Base-by-base conservation (phyloP, 2,888 invertebrate genomes). In the Eristalinus aeneus region DNA sequence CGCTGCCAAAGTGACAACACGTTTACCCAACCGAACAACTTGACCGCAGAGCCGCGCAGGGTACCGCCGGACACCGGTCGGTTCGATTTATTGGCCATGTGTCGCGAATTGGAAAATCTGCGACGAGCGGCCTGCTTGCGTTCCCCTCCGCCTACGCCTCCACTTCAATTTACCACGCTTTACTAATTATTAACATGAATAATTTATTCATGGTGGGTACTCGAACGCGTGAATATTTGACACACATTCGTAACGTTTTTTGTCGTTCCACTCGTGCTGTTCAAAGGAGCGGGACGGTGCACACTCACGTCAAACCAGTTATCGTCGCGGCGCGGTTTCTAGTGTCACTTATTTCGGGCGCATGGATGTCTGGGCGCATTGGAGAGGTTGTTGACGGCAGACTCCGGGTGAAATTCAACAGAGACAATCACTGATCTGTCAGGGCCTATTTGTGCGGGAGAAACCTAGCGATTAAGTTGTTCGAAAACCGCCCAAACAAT, bases 161-260 rank as follows among this genome's bases (percentile, higher is more conserved):
- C 69, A 83, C 74, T 79, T 83, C 72, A 83, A 74, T 73, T 78
- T 78, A 83, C 72, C 78, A 65, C 74, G 79, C 83, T 83, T 71
- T 74, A 74, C 79, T 83, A 79, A 83, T 83, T 83, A 69, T 83
- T 74, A 83, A 53, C 64, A 78, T 68, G 68, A 74, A 77, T 69
- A 72, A 82, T 74, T 79, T 79, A 79, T 74, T 79, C 61, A 11
- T 61, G 27, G 32, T 20, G 56, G 54, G 54, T n/a, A 32, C 68
- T 46, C 16, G 67, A 53, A 53, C 46, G 68, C 54, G 68, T n/a
- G 22, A 46, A 10, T 64, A 54, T 65, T 73, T 79, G 78, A 73
- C 78, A 79, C 60, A 78, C 78, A 72, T 78, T 73, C 32, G 20
- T 22, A 34, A 34, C 22, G 58, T 65, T 71, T 77, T 36, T 58